phyloP scores from a whole-genome alignment of 2,113 vertebrate species.

The Cisticola juncidis region DNA sequence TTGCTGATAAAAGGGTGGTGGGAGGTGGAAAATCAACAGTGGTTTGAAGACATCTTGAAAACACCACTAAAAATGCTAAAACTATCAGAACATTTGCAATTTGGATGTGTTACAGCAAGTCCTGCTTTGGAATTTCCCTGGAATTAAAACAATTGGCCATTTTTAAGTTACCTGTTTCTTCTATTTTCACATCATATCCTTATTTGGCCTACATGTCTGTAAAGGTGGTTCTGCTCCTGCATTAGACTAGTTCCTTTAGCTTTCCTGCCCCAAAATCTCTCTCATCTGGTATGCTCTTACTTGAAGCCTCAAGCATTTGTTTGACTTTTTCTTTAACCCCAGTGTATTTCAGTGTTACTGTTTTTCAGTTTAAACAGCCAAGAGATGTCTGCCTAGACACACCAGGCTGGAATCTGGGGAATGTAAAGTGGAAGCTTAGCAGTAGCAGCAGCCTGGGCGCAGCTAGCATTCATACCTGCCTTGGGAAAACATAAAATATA shows the following conservation, averaged over 20 bases:
- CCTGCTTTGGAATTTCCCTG: background rate
- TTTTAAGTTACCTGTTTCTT: background rate
- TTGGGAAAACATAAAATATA: background rate
- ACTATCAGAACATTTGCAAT: background rate
- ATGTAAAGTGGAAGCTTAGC: constrained; percentile 24
- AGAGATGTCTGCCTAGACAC: constrained; percentile 10
- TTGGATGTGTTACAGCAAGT: background rate
- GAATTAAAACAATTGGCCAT: background rate
- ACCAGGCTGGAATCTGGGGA: constrained; percentile 32
- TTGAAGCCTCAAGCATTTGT: background rate
- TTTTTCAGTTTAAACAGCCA: constrained; percentile 17
- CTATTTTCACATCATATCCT: background rate
- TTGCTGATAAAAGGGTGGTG: background rate
- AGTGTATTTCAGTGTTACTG: background rate
- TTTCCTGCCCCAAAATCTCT: background rate
- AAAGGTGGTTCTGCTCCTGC: background rate
- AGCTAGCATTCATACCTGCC: background rate
- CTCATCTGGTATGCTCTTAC: background rate
- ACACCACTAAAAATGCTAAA: background rate
- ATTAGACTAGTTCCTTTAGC: background rate
- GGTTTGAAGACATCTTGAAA: background rate
- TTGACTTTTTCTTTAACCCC: constrained; percentile 7
- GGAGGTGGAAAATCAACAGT: background rate
- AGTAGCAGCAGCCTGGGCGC: background rate
- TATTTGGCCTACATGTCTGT: background rate